Conservation (phyloP, 37 sponge, comb jelly and placozoan species). For the Mnemiopsis leidyi region DNA sequence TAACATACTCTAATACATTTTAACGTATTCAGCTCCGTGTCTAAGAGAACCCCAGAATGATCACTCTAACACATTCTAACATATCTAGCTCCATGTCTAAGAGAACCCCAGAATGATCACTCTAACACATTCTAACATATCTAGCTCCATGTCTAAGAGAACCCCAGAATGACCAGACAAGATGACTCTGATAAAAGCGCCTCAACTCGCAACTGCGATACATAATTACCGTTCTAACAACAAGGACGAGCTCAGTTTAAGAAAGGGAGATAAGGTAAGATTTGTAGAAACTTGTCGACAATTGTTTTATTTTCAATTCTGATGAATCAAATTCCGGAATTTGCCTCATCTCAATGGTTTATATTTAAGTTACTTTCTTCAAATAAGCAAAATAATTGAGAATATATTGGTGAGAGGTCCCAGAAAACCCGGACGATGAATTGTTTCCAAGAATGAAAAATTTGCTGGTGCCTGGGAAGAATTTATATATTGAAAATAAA, state of each 20-base stretch:
- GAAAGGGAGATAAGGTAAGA: slow-evolving; percentile 51
- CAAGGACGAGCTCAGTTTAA: not conserved
- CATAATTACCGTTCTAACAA: not conserved
- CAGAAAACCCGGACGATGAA: no score
- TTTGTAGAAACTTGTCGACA: not conserved
- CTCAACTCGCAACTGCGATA: slow-evolving; percentile 51
- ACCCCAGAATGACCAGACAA: not conserved
- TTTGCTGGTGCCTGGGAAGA: no score
- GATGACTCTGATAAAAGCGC: slow-evolving; percentile 25
- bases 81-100: not conserved
- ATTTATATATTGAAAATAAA: no score
- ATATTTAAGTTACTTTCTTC: no score
- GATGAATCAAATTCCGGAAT: not conserved
- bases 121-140: no score
- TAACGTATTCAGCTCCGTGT: not conserved
- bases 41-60: not conserved
- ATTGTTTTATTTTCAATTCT: not conserved
- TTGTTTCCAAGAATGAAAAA: no score
- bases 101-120: not conserved
- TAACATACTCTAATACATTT: no score
- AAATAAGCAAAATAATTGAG: no score
- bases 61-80: no score
- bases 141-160: not conserved
- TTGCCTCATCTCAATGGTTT: no score
- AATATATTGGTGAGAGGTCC: no score